A percentile compares a stretch with the other conserved stretches of the same genome.
Conservation (phyloP, 2,888 invertebrate genomes). For the Mythimna vitellina region DNA sequence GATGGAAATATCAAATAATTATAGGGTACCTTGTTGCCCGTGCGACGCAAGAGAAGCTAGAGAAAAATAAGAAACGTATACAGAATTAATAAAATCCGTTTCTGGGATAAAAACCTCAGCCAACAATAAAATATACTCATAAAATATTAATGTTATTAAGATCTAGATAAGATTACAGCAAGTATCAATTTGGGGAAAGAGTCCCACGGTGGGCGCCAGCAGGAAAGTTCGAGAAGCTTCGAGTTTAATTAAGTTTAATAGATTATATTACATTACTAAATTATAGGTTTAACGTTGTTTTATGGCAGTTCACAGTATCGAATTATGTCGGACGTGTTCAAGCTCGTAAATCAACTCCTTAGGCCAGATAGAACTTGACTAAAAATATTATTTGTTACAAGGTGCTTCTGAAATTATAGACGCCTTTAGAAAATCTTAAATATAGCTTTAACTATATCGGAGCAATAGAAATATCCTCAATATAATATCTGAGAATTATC, state of each 20-base stretch:
- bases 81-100: conserved; percentile 29
- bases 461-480: conserved; percentile 3
- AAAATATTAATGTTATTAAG: conserved; percentile 52
- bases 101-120: conserved; percentile 13
- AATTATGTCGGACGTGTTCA: conserved; percentile 43
- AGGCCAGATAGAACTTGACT: conserved; percentile 13
- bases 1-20: conserved; percentile 20
- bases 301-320: conserved; percentile 37
- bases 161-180: conserved; percentile 46
- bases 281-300: conserved; percentile 48
- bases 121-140: conserved; percentile 46
- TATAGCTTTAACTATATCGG: background rate
- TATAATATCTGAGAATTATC: background rate
- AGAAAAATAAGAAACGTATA: conserved; percentile 22
- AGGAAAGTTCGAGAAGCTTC: conserved; percentile 39
- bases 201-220: conserved; percentile 65
- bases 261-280: conserved; percentile 49
- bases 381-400: conserved; percentile 15
- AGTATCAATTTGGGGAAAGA: conserved; percentile 46
- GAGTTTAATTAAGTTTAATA: conserved; percentile 54
- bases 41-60: background rate
- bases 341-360: conserved; percentile 52
- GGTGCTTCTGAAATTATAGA: conserved; percentile 15
- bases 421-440: conserved; percentile 14
- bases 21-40: conserved; percentile 6